Evolutionary conservation across 2,888 invertebrate species (phyloP), one percentile per base, ranked within the genome.

Genomic region (Venustoraphidia nigricollis): DNA sequence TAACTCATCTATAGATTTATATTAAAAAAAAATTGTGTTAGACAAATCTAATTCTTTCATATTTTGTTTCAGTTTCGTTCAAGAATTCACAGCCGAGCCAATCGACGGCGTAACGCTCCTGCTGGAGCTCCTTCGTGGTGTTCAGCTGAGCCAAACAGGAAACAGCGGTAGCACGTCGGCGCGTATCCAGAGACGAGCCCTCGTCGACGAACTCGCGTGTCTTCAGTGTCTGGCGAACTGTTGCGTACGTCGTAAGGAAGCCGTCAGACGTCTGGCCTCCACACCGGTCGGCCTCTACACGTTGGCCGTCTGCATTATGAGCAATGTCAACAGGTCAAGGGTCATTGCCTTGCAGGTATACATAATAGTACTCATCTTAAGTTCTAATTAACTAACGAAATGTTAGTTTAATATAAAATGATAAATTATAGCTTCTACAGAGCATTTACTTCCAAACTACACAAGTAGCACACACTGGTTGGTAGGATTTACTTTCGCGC

Each of bases 41-140:
- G n/a, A n/a, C n/a, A n/a, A n/a, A n/a, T n/a, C 17, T 17, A 17
- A 17, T 17, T 17, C 17, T 17, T 17, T 17, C 2, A 17, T n/a
- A n/a, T 52, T 53, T 47, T 58, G 47, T 70, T 68, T 1, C 71
- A 94, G 93, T 66, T 95, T 94, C 65, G 83, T 94, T 9, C 90
- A 91, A 67, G 94, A 94, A 66, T 93, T 94, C 65, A 79, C 90
- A 1, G 81, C 85, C 46, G 83, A 89, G 49, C 89, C 91, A 13
- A 77, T 89, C 59, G 91, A 92, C 67, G 94, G 94, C 9, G 81
- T 93, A 2, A 79, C 83, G 6, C 69, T 91, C 42, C 73, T 94
- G 9, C 67, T 94, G 57, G 91, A 91, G 64, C 79, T 93, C 2
- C 72, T 94, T 51, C 79, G 90, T 48, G 83, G 86, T 45, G 84